A percentile compares a stretch with the other conserved stretches of the same genome.
phyloP scores from a whole-genome alignment of 2,113 vertebrate species.

The Dissostichus mawsoni region DNA sequence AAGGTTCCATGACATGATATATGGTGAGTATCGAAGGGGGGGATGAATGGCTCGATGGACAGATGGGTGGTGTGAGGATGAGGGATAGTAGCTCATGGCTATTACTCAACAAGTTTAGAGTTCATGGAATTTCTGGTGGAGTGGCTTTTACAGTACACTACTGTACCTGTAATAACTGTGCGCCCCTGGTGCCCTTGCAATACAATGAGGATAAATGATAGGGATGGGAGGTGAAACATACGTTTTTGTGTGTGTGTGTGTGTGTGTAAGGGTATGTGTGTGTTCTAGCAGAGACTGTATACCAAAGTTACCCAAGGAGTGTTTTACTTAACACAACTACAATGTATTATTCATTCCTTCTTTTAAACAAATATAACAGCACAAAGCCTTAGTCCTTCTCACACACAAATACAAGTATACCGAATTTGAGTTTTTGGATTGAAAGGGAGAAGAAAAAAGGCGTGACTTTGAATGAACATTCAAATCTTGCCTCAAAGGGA shows the following conservation, averaged over 20 bases:
- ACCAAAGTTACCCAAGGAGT: not conserved
- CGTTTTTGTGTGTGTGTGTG: slow-evolving; percentile 24
- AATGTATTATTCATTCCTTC: not conserved
- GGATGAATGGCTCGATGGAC: slow-evolving; percentile 50
- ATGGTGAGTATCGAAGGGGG: slow-evolving; percentile 7
- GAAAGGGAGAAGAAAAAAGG: not conserved
- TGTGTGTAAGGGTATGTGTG: slow-evolving; percentile 14
- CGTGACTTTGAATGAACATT: slow-evolving; percentile 37
- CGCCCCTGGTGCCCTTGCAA: slow-evolving; percentile 68
- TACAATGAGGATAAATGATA: slow-evolving; percentile 76
- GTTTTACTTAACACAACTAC: not conserved
- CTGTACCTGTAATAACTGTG: slow-evolving; percentile 68
- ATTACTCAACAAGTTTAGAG: slow-evolving; percentile 70
- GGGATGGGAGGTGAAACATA: slow-evolving; percentile 31
- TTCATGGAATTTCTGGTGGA: slow-evolving; percentile 54
- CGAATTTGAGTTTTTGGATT: not conserved
- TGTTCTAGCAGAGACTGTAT: not conserved
- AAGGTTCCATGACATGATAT: slow-evolving; percentile 31
- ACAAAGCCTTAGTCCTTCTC: not conserved
- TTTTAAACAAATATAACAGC: slow-evolving; percentile 3
- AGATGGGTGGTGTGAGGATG: slow-evolving; percentile 53
- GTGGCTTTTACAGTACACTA: slow-evolving; percentile 58
- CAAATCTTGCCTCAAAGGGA: slow-evolving; percentile 26
- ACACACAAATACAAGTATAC: not conserved
- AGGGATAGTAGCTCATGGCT: slow-evolving; percentile 36